Base-by-base conservation (phyloP, 1,140 invertebrate species). In the Drosophila pruinosa region DNA sequence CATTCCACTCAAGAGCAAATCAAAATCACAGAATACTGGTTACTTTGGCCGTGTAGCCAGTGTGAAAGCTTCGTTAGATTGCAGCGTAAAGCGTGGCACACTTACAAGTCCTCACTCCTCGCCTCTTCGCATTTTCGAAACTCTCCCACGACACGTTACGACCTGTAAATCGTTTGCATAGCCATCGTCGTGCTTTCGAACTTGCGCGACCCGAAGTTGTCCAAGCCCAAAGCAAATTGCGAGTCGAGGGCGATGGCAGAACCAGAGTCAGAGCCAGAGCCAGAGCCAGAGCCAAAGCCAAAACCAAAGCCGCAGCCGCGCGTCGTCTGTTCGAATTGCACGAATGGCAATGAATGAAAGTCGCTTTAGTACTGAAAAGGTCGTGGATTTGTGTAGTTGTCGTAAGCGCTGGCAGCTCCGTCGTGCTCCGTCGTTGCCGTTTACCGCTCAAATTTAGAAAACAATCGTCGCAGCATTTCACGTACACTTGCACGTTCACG, bases 301-400 rank as follows among this genome's bases (percentile, higher is more conserved):
- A 24, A 52, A 48, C 14, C 24, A 68, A 72, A 64, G 72, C 72
- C 57, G 64, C 71, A 73, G 62, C 47, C 52, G 43, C 26, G 41
- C 63, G 10, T 36, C 54, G 48, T 45, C 36, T 24, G 8, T 63
- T 69, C 72, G 72, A 74, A 73, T 36, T 62, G 57, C 52, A 63
- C 65, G 68, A 77, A 74, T 68, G 67, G 68, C 61, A 89, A 89
- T 88, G 79, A 80, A 81, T 85, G 83, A 82, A 80, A 72, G 61
- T 68, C 71, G 82, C 88, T 82, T 90, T 73, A 90, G 89, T 90
- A 90, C 77, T 90, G 68, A 90, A 90, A 89, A 89, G 89, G 89
- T 90, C 89, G 82, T 90, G 82, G 82, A 90, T 90, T 90, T 80
- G 89, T 90, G 77, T 89, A 88, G 89, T 86, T 88, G 72, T 78